These are phyloP conservation scores for Gibbula magus DNA, from an alignment of 2,888 invertebrate genomes.

Conservation along the genomic window DNA sequence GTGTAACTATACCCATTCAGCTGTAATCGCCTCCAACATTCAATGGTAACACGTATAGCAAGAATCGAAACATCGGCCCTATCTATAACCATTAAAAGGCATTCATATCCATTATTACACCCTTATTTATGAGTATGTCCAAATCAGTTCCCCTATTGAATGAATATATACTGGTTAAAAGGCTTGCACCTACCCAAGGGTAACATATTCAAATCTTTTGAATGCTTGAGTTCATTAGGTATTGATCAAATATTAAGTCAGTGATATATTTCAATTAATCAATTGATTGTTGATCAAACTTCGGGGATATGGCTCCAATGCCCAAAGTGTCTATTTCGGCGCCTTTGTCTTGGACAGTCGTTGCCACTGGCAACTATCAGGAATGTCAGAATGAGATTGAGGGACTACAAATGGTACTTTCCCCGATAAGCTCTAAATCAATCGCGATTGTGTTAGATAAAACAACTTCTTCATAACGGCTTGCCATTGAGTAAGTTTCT, in stretches of 20 bases:
- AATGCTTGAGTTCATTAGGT: background rate
- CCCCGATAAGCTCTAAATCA: slow-evolving; percentile 5
- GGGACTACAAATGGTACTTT: background rate
- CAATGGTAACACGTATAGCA: too few relatives aligned
- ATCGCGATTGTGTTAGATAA: background rate
- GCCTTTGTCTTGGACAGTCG: background rate
- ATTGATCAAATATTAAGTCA: background rate
- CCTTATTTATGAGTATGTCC: too few relatives aligned
- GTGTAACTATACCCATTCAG: too few relatives aligned
- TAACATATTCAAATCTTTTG: slow-evolving; percentile 7
- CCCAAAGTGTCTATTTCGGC: background rate
- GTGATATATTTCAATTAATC: slow-evolving; percentile 1
- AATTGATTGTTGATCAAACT: slow-evolving; percentile 4
- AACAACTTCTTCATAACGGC: background rate
- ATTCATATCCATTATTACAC: too few relatives aligned
- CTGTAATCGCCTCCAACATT: too few relatives aligned
- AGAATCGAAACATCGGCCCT: too few relatives aligned
- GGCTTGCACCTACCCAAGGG: background rate
- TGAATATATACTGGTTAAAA: too few relatives aligned
- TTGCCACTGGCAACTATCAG: slow-evolving; percentile 1
- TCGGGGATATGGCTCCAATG: background rate
- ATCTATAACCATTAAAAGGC: too few relatives aligned
- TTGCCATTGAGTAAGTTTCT: background rate
- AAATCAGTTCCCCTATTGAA: too few relatives aligned
- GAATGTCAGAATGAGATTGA: background rate